phyloP scores from a whole-genome alignment of 2,888 invertebrate genomes.

The Neria commutata region DNA sequence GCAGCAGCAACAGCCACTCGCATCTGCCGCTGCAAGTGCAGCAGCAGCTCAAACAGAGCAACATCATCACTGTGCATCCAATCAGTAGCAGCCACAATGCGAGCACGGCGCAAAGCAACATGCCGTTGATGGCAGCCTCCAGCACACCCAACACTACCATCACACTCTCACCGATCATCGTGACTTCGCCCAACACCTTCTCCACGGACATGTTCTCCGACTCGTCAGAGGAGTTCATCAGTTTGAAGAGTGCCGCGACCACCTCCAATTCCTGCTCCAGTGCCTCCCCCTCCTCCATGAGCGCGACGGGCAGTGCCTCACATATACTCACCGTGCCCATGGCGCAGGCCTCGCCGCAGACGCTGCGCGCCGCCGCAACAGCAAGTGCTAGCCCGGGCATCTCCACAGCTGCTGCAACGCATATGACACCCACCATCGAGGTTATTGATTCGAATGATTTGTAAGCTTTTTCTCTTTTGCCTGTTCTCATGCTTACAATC shows the following conservation, averaged over 20 bases:
- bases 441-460: conserved; percentile 30
- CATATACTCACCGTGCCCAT: background rate
- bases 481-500: conserved; percentile 7
- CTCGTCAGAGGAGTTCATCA: conserved; percentile 12
- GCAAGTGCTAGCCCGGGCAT: conserved; percentile 12
- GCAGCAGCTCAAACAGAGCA: conserved; percentile 37
- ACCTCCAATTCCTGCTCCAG: too few relatives aligned
- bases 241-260: conserved; percentile 5
- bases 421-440: conserved; percentile 20
- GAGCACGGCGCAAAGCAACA: conserved; percentile 18
- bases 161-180: conserved; percentile 43
- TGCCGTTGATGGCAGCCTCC: conserved; percentile 24
- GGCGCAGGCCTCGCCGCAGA: conserved; percentile 2
- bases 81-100: conserved; percentile 31
- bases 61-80: conserved; percentile 41
- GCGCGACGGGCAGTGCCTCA: background rate
- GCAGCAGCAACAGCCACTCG: conserved; percentile 25
- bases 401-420: conserved; percentile 3
- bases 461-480: conserved; percentile 20
- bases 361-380: conserved; percentile 15
- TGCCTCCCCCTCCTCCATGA: too few relatives aligned
- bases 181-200: conserved; percentile 35
- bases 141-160: conserved; percentile 35
- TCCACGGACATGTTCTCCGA: conserved; percentile 27
- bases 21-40: conserved; percentile 29